A percentile compares a stretch with the other conserved stretches of the same genome.
Conservation (phyloP, 2,113 vertebrate genomes). For the Sporophila hypoxantha region DNA sequence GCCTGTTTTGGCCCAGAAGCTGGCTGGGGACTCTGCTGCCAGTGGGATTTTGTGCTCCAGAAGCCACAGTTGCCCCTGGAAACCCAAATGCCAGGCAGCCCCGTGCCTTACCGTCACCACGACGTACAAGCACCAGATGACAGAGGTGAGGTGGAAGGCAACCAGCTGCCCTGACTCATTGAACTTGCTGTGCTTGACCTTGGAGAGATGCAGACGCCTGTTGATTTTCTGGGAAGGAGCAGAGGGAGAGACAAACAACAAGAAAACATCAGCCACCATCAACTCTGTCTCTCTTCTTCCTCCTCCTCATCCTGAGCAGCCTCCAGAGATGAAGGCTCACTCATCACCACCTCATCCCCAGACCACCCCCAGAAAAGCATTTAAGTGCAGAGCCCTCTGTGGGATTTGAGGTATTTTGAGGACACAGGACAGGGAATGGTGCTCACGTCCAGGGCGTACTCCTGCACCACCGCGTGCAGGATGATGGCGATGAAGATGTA, state of each 20-base stretch:
- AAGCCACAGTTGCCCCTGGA: background rate
- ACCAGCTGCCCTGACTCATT: slow-evolving; percentile 95
- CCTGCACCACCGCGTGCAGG: slow-evolving; percentile 92
- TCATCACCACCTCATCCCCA: background rate
- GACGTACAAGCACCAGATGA: slow-evolving; percentile 89
- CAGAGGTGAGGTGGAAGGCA: slow-evolving; percentile 89
- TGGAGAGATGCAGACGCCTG: slow-evolving; percentile 94
- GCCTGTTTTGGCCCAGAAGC: background rate
- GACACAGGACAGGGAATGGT: fast-evolving
- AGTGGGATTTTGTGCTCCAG: background rate
- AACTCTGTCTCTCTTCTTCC: background rate
- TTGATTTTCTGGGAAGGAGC: slow-evolving; percentile 83
- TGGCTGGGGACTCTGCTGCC: background rate
- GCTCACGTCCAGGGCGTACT: slow-evolving; percentile 93
- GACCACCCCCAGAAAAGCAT: background rate
- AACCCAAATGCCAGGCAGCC: background rate
- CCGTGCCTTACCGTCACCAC: slow-evolving; percentile 77
- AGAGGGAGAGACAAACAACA: background rate
- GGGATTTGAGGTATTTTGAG: background rate
- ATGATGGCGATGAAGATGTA: slow-evolving; percentile 93
- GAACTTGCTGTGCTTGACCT: slow-evolving; percentile 96
- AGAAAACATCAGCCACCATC: background rate
- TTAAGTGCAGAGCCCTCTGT: background rate
- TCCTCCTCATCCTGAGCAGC: background rate
- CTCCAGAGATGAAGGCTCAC: background rate